A percentile compares a stretch with the other conserved stretches of the same genome.
phyloP scores from a whole-genome alignment of 2,797 vertebrate species.

The Emys orbicularis region DNA sequence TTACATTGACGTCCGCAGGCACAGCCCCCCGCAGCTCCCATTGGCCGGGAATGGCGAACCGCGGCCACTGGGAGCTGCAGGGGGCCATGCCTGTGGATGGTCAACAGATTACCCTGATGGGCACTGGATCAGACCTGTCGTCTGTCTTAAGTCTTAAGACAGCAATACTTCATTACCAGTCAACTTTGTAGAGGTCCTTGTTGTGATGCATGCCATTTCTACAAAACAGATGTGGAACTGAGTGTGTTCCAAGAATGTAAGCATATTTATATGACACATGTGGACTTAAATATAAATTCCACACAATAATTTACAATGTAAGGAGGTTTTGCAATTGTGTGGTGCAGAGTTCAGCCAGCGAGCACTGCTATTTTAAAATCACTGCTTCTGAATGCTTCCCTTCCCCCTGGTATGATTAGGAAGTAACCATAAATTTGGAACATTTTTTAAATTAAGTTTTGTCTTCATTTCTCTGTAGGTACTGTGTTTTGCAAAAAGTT shows the following conservation, averaged over 20 bases:
- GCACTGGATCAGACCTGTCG: neutral
- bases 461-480: too few species aligned
- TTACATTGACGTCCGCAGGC: too few species aligned
- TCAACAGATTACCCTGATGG: too few species aligned
- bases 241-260: neutral
- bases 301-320: too few species aligned
- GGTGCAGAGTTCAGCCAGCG: neutral
- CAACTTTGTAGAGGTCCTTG: neutral
- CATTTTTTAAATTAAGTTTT: too few species aligned
- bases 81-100: too few species aligned
- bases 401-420: conserved; percentile 13
- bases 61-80: too few species aligned
- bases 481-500: too few species aligned
- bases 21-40: too few species aligned
- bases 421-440: neutral
- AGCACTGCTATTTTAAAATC: neutral
- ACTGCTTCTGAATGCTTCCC: neutral
- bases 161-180: neutral
- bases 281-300: neutral
- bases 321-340: too few species aligned
- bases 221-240: neutral
- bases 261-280: fast-evolving
- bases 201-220: neutral
- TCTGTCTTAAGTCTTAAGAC: neutral
- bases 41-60: too few species aligned